Conservation (phyloP, 2,113 vertebrate species). For the Phrynosoma platyrhinos region DNA sequence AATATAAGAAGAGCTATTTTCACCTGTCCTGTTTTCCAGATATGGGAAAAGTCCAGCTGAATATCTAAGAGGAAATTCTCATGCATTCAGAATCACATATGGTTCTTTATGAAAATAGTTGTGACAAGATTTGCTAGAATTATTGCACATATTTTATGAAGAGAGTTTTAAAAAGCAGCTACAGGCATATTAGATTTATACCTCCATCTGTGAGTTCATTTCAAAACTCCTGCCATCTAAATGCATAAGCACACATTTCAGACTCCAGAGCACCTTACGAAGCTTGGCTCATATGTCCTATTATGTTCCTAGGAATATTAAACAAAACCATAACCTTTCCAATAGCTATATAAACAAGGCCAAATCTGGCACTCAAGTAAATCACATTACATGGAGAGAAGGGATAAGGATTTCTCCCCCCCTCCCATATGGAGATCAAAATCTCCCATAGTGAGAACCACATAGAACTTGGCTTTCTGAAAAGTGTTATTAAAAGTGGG, state of each 20-base stretch:
- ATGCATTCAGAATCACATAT: slow-evolving; percentile 14
- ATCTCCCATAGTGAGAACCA: background rate
- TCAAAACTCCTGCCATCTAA: slow-evolving; percentile 33
- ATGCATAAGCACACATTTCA: slow-evolving; percentile 42
- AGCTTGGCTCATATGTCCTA: slow-evolving; percentile 23
- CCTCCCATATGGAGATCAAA: background rate
- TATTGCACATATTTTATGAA: slow-evolving; percentile 47
- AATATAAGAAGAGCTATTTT: slow-evolving; percentile 25
- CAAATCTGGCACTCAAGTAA: slow-evolving; percentile 25
- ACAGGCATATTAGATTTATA: slow-evolving; percentile 43
- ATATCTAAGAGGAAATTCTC: background rate
- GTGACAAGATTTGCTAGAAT: slow-evolving; percentile 51
- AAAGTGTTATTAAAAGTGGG: background rate
- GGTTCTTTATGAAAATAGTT: slow-evolving; percentile 4
- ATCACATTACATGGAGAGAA: slow-evolving; percentile 7
- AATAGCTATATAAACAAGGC: slow-evolving; percentile 25
- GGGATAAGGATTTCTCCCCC: background rate
- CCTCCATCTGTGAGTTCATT: slow-evolving; percentile 41
- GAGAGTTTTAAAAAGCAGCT: slow-evolving; percentile 42
- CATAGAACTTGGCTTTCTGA: background rate
- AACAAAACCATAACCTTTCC: slow-evolving; percentile 40
- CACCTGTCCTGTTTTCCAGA: background rate
- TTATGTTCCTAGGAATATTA: slow-evolving; percentile 32
- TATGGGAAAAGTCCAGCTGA: background rate
- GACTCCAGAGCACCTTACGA: slow-evolving; percentile 28